Evolutionary conservation across 2,797 vertebrate species (phyloP).

Genomic region (Limosa lapponica): DNA sequence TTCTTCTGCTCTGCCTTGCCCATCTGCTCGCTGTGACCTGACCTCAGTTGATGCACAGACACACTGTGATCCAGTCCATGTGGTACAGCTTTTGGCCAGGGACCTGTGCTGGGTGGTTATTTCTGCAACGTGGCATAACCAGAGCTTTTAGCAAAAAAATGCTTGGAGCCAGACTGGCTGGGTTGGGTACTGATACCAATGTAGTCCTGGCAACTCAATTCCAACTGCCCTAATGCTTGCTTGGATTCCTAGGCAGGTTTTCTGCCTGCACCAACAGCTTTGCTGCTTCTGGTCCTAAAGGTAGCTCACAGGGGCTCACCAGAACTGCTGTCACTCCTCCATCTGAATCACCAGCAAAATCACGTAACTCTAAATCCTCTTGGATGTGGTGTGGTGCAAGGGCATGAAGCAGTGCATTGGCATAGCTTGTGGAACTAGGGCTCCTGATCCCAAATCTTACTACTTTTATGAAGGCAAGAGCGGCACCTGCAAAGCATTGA

Average conservation of each 20-base stretch:
- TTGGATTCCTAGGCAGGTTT: neutral
- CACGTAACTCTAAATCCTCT: neutral
- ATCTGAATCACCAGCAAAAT: neutral
- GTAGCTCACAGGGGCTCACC: neutral
- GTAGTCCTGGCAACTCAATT: neutral
- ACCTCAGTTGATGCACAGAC: neutral
- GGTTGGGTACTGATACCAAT: neutral
- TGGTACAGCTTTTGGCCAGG: neutral
- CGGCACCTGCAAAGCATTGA: neutral
- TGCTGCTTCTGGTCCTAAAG: neutral
- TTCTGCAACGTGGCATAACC: neutral
- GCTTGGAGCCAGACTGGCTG: neutral
- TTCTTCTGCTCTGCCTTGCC: neutral
- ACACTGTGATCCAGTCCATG: rapidly evolving
- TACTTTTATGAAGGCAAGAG: neutral
- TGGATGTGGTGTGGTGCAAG: neutral
- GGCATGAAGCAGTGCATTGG: neutral
- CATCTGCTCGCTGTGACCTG: neutral
- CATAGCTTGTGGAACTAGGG: neutral
- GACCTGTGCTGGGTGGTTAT: neutral
- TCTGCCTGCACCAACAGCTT: neutral
- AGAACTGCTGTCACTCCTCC: neutral
- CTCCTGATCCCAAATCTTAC: neutral
- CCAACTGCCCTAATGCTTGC: neutral
- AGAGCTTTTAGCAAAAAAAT: neutral